Evolutionary conservation across 1,140 invertebrate genomes (phyloP), one percentile per base, ranked within the genome.

Genomic region (Oncopeltus fasciatus): DNA sequence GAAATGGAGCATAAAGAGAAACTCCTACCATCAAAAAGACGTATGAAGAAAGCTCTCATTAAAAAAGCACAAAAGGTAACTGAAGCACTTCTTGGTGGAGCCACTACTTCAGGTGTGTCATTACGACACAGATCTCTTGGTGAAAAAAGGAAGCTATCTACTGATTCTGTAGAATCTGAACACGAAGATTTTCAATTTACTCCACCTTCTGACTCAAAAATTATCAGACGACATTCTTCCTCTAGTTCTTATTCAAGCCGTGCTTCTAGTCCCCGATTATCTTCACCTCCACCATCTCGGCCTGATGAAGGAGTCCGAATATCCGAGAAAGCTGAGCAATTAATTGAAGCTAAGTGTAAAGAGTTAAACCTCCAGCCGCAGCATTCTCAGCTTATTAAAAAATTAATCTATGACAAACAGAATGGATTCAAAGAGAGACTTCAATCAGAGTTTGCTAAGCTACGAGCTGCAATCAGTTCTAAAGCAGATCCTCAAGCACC

Each of bases 241-340:
- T 88, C 86, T 59, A 88, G 86, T 70, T 88, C 86, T 14, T 88
- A 85, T 72, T 89, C 87, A 0, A 88, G 86, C 70, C 80, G 80
- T 2, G 76, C 76, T n/a, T 74, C 72, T 18, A 81, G 80, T 68
- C 77, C 78, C 1, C 60, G 67, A 26, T 31, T 65, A 49, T 29
- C 56, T 16, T 57, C 56, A 2, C 56, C 56, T 16, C 56, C 56
- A 4, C 28, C 28, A 5, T 2, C 26, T 20, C 33, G 28, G 1
- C 33, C 26, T 20, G 56, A 57, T 29, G 28, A 31, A 8, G 28
- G 28, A 24, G 28, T 57, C 14, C 24, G 49, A 47, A 63, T 63
- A 59, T 63, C 62, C 5, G 62, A 63, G 31, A 47, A 31, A 27
- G 44, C 62, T 16, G 62, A 63, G 24, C 56, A 59, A 24, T 27